phyloP scores from a whole-genome alignment of 2,797 vertebrate species.

The Botia kubotai region DNA sequence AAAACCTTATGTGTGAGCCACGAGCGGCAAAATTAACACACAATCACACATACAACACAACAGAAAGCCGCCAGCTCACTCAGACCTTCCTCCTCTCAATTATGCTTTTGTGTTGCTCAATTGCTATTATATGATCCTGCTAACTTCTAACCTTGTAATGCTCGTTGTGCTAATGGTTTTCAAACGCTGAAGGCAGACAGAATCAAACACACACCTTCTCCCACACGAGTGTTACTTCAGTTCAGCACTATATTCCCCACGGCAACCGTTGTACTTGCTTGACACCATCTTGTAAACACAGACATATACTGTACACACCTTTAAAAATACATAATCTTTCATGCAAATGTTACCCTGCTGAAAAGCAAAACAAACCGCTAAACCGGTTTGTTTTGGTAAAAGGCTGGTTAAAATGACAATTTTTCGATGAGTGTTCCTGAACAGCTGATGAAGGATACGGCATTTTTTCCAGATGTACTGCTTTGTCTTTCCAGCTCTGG shows the following conservation, averaged over 20 bases:
- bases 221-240: not conserved
- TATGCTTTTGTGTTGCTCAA: not conserved
- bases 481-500: not conserved
- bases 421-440: not conserved
- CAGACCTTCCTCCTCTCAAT: not conserved
- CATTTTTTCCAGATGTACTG: not conserved
- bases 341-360: not conserved
- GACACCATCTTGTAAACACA: not conserved
- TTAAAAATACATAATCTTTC: not conserved
- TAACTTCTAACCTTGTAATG: conserved; percentile 19
- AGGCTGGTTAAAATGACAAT: not conserved
- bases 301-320: not conserved
- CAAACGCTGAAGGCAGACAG: not conserved
- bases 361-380: not conserved
- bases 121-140: not conserved
- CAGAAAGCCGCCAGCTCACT: not conserved
- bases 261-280: not conserved
- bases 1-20: not conserved
- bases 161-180: conserved; percentile 13
- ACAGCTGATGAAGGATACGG: not conserved
- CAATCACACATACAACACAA: not conserved
- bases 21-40: conserved; percentile 1
- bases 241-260: not conserved
- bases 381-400: no score
- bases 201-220: conserved; percentile 24